A percentile compares a stretch with the other conserved stretches of the same genome.
Conservation (phyloP, 2,888 invertebrate genomes). For the Andrena marginata region DNA sequence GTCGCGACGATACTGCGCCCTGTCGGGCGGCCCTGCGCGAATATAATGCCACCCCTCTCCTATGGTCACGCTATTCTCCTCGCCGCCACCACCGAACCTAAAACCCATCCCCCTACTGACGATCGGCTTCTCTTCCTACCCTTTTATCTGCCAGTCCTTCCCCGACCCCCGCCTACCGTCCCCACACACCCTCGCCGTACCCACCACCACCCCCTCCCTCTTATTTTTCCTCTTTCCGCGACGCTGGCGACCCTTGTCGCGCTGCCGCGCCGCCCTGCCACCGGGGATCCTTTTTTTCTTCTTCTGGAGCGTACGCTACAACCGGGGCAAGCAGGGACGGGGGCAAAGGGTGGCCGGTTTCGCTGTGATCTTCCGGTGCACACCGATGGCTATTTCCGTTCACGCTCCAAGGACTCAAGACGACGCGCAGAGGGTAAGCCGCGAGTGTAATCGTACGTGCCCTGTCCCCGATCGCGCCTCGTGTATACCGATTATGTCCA, state of each 20-base stretch:
- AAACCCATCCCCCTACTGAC: constrained; percentile 64
- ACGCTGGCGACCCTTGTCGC: constrained; percentile 64
- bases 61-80: constrained; percentile 68
- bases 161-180: constrained; percentile 16
- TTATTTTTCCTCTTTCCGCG: constrained; percentile 45
- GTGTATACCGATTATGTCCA: constrained; percentile 52
- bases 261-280: constrained; percentile 35
- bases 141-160: constrained; percentile 62
- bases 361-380: constrained; percentile 67
- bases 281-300: constrained; percentile 39
- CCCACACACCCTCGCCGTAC: constrained; percentile 12
- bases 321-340: neutral
- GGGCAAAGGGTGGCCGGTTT: constrained; percentile 16
- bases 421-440: constrained; percentile 17
- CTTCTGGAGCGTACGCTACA: constrained; percentile 16
- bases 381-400: constrained; percentile 73
- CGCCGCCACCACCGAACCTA: constrained; percentile 60
- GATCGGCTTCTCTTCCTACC: constrained; percentile 66
- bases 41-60: constrained; percentile 84
- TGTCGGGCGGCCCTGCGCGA: constrained; percentile 84
- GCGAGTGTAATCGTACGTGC: constrained; percentile 59
- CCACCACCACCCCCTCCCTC: neutral
- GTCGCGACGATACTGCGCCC: constrained; percentile 85
- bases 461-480: constrained; percentile 28
- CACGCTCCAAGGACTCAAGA: constrained; percentile 57